Base-by-base conservation (phyloP, 2,888 invertebrate species). In the Fissipunctia ypsillon region DNA sequence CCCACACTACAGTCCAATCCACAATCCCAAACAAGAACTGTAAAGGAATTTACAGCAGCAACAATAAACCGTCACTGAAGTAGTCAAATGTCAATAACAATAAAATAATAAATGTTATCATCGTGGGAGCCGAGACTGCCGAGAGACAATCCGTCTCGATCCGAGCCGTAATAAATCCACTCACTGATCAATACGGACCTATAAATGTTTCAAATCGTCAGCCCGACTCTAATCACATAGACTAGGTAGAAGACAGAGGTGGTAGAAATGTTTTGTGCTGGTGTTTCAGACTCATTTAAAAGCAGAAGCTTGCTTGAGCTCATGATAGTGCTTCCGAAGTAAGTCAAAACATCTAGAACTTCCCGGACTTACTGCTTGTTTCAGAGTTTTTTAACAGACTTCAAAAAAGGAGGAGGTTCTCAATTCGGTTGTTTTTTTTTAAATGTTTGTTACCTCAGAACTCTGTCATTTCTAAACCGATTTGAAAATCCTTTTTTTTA, bases 181-280 rank as follows among this genome's bases (percentile, higher is more conserved):
- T 94, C 89, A 91, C 83, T 88, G 90, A 94, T 93, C 94, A 93
- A 95, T 95, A 93, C 91, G 86, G 90, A 91, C 89, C 92, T 93
- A 93, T 94, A 94, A 94, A 95, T 93, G 93, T 88, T 91, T 91
- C 89, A 90, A 92, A 92, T 93, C 92, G 90, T 90, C 90, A 89
- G 84, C 86, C 67, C 69, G 65, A 48, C 67, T 70, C 65, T 84
- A 78, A 84, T 83, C 69, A 69, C 59, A 78, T 70, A 84, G 84
- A 86, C 66, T 79, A 84, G 16, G 1, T 56, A 76, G 66, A 80
- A 76, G 56, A 74, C 80, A 89, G 85, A 86, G 50, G 69, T 5
- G 80, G 7, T 10, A 31, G 5, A 19, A 28, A 9, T 25, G 12
- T 57, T 68, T n/a, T 45, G n/a, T n/a, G 2, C n/a, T 25, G 12